phyloP scores from a whole-genome alignment of 2,113 vertebrate species.

The Naja naja region DNA sequence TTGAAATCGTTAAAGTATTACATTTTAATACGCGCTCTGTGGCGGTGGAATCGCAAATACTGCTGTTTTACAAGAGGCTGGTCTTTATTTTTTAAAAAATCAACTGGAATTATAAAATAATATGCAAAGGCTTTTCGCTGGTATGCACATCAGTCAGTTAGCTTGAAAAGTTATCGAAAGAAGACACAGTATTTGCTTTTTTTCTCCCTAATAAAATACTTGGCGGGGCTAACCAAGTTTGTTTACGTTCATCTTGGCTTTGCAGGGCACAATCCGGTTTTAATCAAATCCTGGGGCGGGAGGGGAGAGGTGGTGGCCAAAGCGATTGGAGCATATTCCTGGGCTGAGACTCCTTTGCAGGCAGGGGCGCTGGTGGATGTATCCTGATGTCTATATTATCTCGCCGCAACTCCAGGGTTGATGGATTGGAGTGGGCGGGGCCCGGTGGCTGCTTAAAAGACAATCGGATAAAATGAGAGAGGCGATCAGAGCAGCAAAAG shows the following conservation, averaged over 20 bases:
- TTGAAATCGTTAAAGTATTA: not conserved
- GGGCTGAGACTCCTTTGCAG: not conserved
- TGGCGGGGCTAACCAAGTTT: not conserved
- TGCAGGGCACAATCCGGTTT: not conserved
- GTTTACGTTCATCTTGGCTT: not conserved
- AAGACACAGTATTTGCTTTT: not conserved
- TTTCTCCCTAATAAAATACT: not conserved
- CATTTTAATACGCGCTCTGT: too few relatives aligned
- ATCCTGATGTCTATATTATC: not conserved
- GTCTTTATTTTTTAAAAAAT: not conserved
- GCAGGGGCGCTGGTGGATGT: not conserved
- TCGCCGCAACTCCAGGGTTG: not conserved
- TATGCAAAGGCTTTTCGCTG: not conserved
- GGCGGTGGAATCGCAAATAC: not conserved
- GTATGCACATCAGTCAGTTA: not conserved
- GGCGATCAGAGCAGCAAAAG: not conserved
- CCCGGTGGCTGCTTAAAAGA: slow-evolving; percentile 2
- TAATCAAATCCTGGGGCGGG: not conserved
- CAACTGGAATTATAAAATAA: too few relatives aligned
- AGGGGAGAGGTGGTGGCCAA: too few relatives aligned
- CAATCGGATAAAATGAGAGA: slow-evolving; percentile 4
- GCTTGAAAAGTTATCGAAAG: not conserved
- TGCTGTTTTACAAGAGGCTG: not conserved
- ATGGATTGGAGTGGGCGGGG: not conserved
- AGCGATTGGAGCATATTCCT: not conserved